Evolutionary conservation across 2,113 vertebrate species (phyloP), one percentile per base, ranked within the genome.

Genomic region (Labrus mixtus): DNA sequence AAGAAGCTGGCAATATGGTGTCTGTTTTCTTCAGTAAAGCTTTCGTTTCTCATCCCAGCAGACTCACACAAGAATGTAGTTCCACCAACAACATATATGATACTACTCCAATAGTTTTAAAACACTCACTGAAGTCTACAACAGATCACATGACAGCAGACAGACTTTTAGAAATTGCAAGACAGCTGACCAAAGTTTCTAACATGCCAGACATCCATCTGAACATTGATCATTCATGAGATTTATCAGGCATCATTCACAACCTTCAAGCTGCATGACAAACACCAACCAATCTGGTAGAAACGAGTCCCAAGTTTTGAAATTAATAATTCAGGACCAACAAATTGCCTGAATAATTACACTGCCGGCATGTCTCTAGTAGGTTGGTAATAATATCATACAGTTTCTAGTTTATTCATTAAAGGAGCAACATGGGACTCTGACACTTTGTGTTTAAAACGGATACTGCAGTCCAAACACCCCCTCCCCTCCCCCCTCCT

Each of bases 141-240:
- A 20, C 48, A 51, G 48, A 19, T 51, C 48, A 20, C 1, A 9
- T 8, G 48, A 45, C 8, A 62, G 12, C 57, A 59, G 55, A 29
- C 55, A 33, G 48, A 51, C 48, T 51, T 51, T 51, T 10, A n/a
- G 10, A n/a, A 51, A 51, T 51, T 51, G 19, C 48, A 51, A 51
- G 48, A 20, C 48, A 51, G 48, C 48, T 51, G 48, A 51, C 48
- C 48, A 51, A 51, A 51, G 48, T 51, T 51, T n/a, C 19, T n/a
- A n/a, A 51, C 48, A 51, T 51, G 48, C 48, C 48, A 51, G 19
- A n/a, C 10, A 51, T 16, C 48, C 48, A 51, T 51, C 48, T 51
- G 48, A 51, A 51, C 48, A 51, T 51, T 20, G 17, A 51, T 51
- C 48, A 51, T 51, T 51, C 19, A 51, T 51, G 48, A 51, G 48